Evolutionary conservation across 2,113 vertebrate genomes (phyloP), one percentile per base, ranked within the genome.

Genomic region (Sterrhoptilus dennistouni): DNA sequence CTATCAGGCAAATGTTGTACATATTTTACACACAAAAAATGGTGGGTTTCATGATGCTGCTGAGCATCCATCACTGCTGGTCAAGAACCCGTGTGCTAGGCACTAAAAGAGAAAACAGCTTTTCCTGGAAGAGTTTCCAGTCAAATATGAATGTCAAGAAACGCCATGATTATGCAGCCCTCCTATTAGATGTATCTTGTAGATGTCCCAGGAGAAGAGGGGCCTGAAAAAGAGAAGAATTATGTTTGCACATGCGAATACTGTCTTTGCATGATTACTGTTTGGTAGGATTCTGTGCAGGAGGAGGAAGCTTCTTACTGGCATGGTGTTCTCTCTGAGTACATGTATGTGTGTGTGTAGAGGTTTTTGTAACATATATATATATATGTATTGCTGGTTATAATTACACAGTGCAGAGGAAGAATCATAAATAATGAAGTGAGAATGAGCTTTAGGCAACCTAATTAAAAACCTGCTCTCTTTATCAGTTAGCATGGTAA

Each of bases 381-480:
- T 29, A 10, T 29, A 10, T n/a, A 20, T 79, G 4, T 93, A 28
- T 90, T 50, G 45, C 78, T 93, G 78, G 74, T 81, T 85, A 84
- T 90, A 97, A 97, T 95, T 95, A 77, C 70, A 87, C 60, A 71
- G 84, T 91, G 70, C 59, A 72, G 94, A 96, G 87, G 94, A 97
- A 96, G 89, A 89, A 88, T 83, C 94, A 89, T 97, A 97, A 98
- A 96, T 88, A 97, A 96, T 86, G 45, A 90, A 97, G 77, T 93
- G 93, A 95, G 91, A 97, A 96, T 90, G 89, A 97, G 96, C 95
- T 97, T 93, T 95, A 92, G 96, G 93, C 9, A 1, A 94, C 66
- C 96, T 97, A 96, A 97, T 98, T 98, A 97, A 98, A 97, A 97
- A 87, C 81, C 70, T 61, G 16, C 45, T 94, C 79, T 95, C 63